These are phyloP conservation scores for Trichonephila clavata DNA, from an alignment of 1,140 invertebrate species.

Conservation along the genomic window DNA sequence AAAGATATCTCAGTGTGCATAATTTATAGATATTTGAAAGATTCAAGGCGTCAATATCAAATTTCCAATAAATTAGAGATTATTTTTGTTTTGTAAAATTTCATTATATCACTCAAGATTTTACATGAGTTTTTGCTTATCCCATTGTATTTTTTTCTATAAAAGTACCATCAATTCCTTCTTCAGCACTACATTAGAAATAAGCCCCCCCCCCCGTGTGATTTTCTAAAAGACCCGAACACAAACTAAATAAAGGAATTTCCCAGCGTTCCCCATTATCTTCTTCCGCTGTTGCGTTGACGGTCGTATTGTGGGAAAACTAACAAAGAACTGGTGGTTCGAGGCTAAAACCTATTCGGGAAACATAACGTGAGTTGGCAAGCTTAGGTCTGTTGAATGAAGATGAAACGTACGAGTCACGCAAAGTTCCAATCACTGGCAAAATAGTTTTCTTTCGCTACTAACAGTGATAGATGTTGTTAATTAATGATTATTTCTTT, in stretches of 20 bases:
- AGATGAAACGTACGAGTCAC: slow-evolving; percentile 32
- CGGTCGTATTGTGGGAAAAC: neutral
- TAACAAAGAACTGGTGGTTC: neutral
- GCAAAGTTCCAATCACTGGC: slow-evolving; percentile 47
- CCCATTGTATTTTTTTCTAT: no score
- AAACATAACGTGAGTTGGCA: slow-evolving; percentile 17
- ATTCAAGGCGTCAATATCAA: no score
- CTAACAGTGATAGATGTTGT: slow-evolving; percentile 49
- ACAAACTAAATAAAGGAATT: slow-evolving; percentile 13
- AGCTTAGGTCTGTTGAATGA: slow-evolving; percentile 18
- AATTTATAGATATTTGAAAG: no score
- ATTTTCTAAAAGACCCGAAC: neutral
- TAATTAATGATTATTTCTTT: slow-evolving; percentile 50
- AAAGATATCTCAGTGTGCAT: no score
- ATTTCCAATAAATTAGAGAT: no score
- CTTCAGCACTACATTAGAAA: neutral
- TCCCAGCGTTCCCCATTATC: slow-evolving; percentile 35
- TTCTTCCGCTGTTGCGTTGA: neutral
- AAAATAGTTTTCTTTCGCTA: slow-evolving; percentile 45
- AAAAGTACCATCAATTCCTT: neutral
- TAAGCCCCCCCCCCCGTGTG: neutral
- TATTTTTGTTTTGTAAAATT: no score
- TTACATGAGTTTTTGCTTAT: no score
- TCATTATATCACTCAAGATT: no score
- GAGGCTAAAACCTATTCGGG: neutral